Conservation (phyloP, 1,140 invertebrate genomes). For the Nephila pilipes region DNA sequence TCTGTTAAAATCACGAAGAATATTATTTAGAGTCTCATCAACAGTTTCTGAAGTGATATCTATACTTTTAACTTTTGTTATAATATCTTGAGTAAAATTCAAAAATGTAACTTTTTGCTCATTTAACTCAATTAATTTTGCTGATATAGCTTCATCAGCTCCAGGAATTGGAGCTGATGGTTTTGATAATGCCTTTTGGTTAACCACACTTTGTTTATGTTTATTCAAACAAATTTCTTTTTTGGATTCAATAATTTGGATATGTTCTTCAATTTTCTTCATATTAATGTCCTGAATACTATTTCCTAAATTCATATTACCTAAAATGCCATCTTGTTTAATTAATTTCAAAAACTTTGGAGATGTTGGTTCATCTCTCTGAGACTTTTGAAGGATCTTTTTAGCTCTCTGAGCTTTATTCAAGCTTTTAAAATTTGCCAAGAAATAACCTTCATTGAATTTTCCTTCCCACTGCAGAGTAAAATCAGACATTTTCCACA, state of each 20-base stretch:
- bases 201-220: not conserved
- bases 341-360: slow-evolving; percentile 73
- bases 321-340: slow-evolving; percentile 52
- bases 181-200: not conserved
- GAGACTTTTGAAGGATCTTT: slow-evolving; percentile 50
- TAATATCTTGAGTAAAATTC: slow-evolving; percentile 42
- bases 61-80: slow-evolving; percentile 10
- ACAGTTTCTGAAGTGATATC: slow-evolving; percentile 18
- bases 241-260: slow-evolving; percentile 50
- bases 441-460: slow-evolving; percentile 5
- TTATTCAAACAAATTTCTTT: slow-evolving; percentile 29
- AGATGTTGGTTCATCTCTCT: not conserved
- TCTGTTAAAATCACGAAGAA: slow-evolving; percentile 45
- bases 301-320: not conserved
- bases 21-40: slow-evolving; percentile 11
- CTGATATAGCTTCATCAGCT: slow-evolving; percentile 15
- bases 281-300: slow-evolving; percentile 42
- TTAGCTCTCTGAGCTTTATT: slow-evolving; percentile 67
- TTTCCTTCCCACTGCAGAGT: slow-evolving; percentile 41
- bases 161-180: slow-evolving; percentile 1
- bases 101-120: slow-evolving; percentile 66
- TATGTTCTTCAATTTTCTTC: slow-evolving; percentile 52
- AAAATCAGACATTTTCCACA: slow-evolving; percentile 38
- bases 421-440: slow-evolving; percentile 65
- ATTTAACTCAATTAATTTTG: slow-evolving; percentile 60